Evolutionary conservation across 2,113 vertebrate genomes (phyloP).

Genomic region (Nycticryphes semicollaris): DNA sequence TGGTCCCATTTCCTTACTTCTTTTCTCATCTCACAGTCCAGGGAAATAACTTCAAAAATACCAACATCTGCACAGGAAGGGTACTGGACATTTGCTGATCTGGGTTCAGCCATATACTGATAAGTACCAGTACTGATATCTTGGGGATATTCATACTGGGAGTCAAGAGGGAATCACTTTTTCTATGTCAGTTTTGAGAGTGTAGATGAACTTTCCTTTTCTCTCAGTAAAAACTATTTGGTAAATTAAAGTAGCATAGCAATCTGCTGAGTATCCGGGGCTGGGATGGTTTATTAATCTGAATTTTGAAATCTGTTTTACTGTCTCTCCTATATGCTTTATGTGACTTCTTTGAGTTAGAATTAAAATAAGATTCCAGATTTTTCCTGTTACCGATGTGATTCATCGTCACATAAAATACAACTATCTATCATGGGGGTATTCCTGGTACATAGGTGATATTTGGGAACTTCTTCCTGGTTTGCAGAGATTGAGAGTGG

Average conservation of each 20-base stretch:
- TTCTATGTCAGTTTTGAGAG: not conserved
- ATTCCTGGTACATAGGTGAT: not conserved
- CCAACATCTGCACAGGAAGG: conserved; percentile 33
- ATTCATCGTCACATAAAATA: not conserved
- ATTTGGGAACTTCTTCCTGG: not conserved
- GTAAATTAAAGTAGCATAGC: not conserved
- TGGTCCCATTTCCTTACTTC: not conserved
- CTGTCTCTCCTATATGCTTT: not conserved
- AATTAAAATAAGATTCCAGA: not conserved
- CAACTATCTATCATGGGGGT: accelerated
- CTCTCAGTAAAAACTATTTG: not conserved
- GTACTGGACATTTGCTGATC: not conserved
- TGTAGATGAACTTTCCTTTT: not conserved
- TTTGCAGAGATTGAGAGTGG: not conserved
- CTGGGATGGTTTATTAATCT: not conserved
- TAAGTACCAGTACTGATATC: not conserved
- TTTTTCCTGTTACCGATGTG: not conserved
- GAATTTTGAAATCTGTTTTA: not conserved
- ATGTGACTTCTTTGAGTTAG: not conserved
- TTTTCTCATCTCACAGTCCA: not conserved
- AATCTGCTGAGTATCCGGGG: not conserved
- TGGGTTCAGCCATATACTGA: not conserved
- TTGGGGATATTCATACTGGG: not conserved
- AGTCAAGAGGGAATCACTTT: not conserved
- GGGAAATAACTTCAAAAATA: conserved; percentile 25